These are phyloP conservation scores for Maniola jurtina DNA, from an alignment of 1,140 invertebrate genomes.

Conservation along the genomic window DNA sequence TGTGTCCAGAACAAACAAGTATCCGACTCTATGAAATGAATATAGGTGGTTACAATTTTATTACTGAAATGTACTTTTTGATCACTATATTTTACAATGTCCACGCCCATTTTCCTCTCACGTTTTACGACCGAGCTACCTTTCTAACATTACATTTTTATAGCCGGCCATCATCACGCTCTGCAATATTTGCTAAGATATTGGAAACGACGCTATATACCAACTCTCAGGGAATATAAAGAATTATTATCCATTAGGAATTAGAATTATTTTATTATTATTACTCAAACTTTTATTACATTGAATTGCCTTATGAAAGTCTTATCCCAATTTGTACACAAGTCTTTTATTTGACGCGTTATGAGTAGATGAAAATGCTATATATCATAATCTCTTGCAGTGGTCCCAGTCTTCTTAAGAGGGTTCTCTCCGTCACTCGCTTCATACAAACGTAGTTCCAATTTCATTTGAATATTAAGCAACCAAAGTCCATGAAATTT, in stretches of 20 bases:
- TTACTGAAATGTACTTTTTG: slow-evolving; percentile 1
- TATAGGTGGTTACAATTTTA: slow-evolving; percentile 1
- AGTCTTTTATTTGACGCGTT: too few species aligned
- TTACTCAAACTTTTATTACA: too few species aligned
- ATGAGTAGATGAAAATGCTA: neutral
- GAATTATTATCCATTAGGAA: neutral
- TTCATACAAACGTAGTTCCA: too few species aligned
- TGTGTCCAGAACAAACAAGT: too few species aligned
- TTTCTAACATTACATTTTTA: slow-evolving; percentile 53
- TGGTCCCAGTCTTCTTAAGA: too few species aligned
- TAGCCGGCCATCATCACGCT: slow-evolving; percentile 43
- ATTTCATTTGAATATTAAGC: too few species aligned
- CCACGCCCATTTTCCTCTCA: slow-evolving; percentile 37
- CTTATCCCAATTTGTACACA: too few species aligned
- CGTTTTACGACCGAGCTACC: slow-evolving; percentile 50
- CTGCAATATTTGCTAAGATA: slow-evolving; percentile 39
- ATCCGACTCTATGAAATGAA: neutral
- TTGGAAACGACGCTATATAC: slow-evolving; percentile 24
- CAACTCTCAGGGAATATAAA: neutral
- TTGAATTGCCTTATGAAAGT: too few species aligned
- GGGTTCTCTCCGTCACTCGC: too few species aligned
- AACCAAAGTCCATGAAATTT: too few species aligned
- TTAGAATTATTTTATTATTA: neutral
- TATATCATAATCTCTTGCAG: too few species aligned
- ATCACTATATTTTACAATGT: slow-evolving; percentile 26